phyloP scores from a whole-genome alignment of 2,888 invertebrate species.

The Cactoblastis cactorum region DNA sequence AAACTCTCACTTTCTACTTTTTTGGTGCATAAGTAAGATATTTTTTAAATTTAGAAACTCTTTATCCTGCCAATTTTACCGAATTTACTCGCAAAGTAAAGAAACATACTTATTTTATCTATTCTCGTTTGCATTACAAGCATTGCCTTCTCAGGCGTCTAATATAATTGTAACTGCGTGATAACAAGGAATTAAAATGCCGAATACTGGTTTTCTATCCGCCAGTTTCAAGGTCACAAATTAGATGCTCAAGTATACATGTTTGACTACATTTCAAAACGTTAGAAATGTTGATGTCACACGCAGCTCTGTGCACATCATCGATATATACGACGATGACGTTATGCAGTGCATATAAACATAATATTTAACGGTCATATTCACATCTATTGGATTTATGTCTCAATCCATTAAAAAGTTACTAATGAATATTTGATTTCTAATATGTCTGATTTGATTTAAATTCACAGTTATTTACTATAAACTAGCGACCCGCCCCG shows the following conservation, averaged over 20 bases:
- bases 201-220: constrained; percentile 40
- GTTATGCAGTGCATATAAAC: constrained; percentile 31
- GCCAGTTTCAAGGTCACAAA: constrained; percentile 38
- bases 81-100: too few relatives aligned
- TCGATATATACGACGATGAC: constrained; percentile 56
- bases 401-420: background rate
- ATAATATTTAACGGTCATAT: constrained; percentile 14
- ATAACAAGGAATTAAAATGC: constrained; percentile 25
- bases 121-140: background rate
- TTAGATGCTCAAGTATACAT: constrained; percentile 30
- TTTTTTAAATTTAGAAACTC: too few relatives aligned
- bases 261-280: constrained; percentile 32
- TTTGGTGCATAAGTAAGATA: background rate
- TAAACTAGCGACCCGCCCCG: too few relatives aligned
- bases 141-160: background rate
- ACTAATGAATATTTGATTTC: background rate
- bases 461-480: too few relatives aligned
- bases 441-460: too few relatives aligned
- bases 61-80: too few relatives aligned
- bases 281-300: constrained; percentile 46
- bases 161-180: background rate
- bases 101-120: background rate
- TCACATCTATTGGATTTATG: background rate
- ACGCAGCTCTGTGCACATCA: constrained; percentile 38
- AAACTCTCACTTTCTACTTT: constrained; percentile 38